A percentile compares a stretch with the other conserved stretches of the same genome.
Evolutionary conservation across 2,888 invertebrate species (phyloP).

Genomic region (Metallyticus violacea): DNA sequence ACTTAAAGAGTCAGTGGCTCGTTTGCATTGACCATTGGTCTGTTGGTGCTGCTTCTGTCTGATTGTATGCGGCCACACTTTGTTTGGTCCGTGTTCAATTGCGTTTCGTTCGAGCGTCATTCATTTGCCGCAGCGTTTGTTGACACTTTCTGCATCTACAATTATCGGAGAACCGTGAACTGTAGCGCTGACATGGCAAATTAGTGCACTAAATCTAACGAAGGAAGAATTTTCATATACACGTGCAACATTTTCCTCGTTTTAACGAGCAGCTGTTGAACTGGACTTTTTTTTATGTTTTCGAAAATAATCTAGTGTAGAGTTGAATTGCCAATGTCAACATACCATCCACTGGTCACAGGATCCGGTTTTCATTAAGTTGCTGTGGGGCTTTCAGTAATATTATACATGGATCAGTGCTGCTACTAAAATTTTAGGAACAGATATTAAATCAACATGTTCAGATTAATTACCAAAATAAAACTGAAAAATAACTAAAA

Average conservation of each 20-base stretch:
- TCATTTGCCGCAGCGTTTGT: background rate
- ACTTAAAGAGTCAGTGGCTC: background rate
- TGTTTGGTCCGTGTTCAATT: background rate
- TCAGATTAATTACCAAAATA: no score
- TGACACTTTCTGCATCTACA: background rate
- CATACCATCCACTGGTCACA: no score
- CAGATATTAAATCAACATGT: no score
- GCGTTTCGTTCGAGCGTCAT: background rate
- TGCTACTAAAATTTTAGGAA: no score
- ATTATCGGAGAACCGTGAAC: background rate
- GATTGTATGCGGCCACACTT: background rate
- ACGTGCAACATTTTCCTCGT: background rate
- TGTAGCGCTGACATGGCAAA: background rate
- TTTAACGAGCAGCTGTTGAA: background rate
- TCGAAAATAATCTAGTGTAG: no score
- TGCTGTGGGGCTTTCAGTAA: no score
- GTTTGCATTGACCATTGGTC: background rate
- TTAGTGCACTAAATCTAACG: background rate
- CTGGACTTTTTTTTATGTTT: no score
- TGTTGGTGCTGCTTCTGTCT: background rate
- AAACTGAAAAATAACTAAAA: no score
- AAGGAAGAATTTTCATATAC: background rate
- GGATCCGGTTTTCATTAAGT: no score
- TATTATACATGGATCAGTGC: no score
- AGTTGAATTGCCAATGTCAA: no score